These are phyloP conservation scores for Notoglanidium macrostoma DNA, from an alignment of 2,797 vertebrate genomes.

Conservation along the genomic window DNA sequence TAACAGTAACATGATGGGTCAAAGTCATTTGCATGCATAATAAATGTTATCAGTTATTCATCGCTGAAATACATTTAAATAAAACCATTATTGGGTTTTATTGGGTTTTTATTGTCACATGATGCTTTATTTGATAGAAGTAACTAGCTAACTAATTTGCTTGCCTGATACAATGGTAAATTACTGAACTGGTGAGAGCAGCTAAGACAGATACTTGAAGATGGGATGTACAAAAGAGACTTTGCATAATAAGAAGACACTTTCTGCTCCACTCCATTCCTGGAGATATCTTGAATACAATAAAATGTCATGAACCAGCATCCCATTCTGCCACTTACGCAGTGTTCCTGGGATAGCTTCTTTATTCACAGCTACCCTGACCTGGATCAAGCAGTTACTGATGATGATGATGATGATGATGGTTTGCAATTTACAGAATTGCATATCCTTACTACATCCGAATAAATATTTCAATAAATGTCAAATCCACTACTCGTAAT, in stretches of 20 bases:
- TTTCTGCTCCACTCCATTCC: background rate
- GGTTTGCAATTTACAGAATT: background rate
- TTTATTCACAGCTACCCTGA: background rate
- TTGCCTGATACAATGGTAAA: background rate
- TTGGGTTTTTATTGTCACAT: background rate
- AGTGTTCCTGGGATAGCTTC: background rate
- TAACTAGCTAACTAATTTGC: background rate
- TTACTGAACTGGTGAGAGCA: background rate
- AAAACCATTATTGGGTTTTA: background rate
- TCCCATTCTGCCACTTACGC: background rate
- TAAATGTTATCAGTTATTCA: background rate
- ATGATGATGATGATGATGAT: background rate
- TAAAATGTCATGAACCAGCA: background rate
- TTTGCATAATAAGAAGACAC: background rate
- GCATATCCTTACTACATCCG: background rate
- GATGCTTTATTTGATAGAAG: background rate
- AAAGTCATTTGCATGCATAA: background rate
- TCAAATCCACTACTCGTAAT: background rate
- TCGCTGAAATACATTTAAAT: background rate
- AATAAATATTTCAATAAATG: background rate
- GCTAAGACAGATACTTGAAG: no score
- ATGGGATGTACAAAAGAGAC: background rate
- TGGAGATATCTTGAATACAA: background rate
- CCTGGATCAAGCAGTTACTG: background rate
- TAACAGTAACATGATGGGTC: background rate